A percentile compares a stretch with the other conserved stretches of the same genome.
These are phyloP conservation scores for Drosophila basisetae DNA, from an alignment of 2,888 invertebrate genomes.

Conservation along the genomic window DNA sequence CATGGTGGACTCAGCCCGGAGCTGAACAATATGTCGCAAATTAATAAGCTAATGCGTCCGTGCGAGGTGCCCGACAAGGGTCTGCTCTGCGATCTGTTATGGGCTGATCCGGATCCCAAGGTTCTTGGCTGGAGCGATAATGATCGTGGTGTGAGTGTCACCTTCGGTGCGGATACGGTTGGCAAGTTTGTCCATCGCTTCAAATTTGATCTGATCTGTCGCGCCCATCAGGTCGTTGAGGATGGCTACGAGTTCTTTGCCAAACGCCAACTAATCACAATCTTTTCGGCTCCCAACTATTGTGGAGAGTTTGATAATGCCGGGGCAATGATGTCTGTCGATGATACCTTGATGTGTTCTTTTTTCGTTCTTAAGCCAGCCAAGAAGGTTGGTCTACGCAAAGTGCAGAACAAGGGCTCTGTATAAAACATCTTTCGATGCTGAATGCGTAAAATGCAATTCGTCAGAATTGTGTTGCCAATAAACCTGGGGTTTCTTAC, in stretches of 20 bases:
- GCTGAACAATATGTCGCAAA: constrained; percentile 97
- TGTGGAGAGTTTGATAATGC: constrained; percentile 92
- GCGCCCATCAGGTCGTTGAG: constrained; percentile 99
- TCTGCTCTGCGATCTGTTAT: constrained; percentile 95
- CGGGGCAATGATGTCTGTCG: constrained; percentile 98
- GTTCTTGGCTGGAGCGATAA: constrained; percentile 99
- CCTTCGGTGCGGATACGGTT: constrained; percentile 95
- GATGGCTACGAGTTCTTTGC: constrained; percentile 99
- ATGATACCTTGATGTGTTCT: constrained; percentile 97
- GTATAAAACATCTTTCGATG: neutral
- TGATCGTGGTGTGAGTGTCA: constrained; percentile 98
- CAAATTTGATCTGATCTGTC: constrained; percentile 98
- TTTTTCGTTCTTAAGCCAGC: constrained; percentile 86
- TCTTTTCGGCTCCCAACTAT: constrained; percentile 95
- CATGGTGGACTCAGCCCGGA: constrained; percentile 94
- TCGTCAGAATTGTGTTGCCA: constrained; percentile 37
- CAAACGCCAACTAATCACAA: constrained; percentile 95
- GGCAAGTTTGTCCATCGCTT: constrained; percentile 89
- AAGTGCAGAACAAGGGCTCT: constrained; percentile 30
- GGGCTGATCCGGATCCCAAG: constrained; percentile 98
- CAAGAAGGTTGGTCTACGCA: constrained; percentile 52
- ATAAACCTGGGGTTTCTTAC: neutral
- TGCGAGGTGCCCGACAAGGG: constrained; percentile 98
- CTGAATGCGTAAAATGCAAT: constrained; percentile 21
- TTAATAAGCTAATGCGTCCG: constrained; percentile 96